Percentiles rank a stretch among this genome's conserved stretches.
These are phyloP conservation scores for Ectropis grisescens DNA, from an alignment of 1,140 invertebrate genomes.

Conservation along the genomic window DNA sequence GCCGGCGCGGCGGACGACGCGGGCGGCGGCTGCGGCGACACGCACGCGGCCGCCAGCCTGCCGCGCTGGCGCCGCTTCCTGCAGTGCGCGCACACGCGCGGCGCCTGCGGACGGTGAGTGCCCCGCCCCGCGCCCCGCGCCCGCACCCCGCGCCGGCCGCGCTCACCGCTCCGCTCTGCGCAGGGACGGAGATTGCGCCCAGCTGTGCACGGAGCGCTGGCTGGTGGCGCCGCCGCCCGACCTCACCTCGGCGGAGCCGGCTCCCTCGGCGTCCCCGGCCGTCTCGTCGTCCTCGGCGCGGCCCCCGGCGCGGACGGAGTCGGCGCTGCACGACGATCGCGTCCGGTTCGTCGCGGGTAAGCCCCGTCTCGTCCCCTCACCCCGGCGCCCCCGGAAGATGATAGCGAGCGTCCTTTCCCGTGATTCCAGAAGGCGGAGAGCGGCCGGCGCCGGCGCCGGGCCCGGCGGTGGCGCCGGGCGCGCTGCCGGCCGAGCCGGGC, in stretches of 20 bases:
- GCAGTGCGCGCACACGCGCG: conserved; percentile 34
- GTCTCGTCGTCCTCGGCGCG: background rate
- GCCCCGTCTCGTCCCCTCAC: conserved; percentile 1
- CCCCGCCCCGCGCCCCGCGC: background rate
- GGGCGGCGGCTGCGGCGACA: conserved; percentile 14
- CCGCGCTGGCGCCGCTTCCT: conserved; percentile 36
- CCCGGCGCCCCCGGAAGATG: background rate
- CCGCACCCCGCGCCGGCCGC: background rate
- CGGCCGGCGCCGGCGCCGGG: conserved; percentile 1
- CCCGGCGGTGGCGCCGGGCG: conserved; percentile 2
- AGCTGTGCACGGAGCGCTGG: conserved; percentile 21
- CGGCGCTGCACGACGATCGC: background rate
- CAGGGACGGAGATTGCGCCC: conserved; percentile 19
- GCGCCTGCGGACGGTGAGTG: conserved; percentile 23
- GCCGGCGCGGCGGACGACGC: conserved; percentile 4
- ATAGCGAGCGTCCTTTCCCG: no score
- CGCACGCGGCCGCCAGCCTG: conserved; percentile 9
- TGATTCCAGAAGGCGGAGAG: background rate
- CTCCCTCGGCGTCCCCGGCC: background rate
- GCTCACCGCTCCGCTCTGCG: background rate
- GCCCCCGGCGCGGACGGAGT: background rate
- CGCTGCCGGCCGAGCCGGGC: background rate
- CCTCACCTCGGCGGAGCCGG: background rate
- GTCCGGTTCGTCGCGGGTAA: background rate
- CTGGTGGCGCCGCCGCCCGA: conserved; percentile 11